These are phyloP conservation scores for Cygnus atratus DNA, from an alignment of 2,113 vertebrate genomes.

Conservation along the genomic window DNA sequence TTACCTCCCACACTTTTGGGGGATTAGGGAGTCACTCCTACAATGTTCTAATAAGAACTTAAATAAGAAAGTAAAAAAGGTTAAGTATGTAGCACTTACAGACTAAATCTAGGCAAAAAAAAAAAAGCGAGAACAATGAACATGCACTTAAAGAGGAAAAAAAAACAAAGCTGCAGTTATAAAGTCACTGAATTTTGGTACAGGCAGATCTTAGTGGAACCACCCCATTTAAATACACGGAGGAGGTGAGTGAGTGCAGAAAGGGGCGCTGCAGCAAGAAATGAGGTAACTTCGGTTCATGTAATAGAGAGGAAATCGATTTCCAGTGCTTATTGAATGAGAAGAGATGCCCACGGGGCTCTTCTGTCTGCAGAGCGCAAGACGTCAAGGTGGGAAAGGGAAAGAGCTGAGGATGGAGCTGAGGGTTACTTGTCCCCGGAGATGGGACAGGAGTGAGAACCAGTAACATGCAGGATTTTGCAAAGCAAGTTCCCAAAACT, in stretches of 20 bases:
- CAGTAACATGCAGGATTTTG: neutral
- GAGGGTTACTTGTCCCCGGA: neutral
- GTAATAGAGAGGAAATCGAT: neutral
- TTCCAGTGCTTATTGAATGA: neutral
- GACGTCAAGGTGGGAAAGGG: neutral
- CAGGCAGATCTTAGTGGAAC: neutral
- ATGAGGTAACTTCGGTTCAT: neutral
- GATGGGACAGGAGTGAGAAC: neutral
- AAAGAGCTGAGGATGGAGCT: neutral
- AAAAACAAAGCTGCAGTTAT: neutral
- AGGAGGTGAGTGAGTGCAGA: neutral
- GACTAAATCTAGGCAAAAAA: neutral
- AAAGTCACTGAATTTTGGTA: neutral
- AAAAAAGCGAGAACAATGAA: neutral
- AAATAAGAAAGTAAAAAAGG: neutral
- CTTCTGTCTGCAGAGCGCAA: neutral
- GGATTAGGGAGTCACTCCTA: neutral
- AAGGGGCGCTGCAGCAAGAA: neutral
- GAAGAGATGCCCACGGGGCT: neutral
- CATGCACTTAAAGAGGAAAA: neutral
- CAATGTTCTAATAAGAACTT: neutral
- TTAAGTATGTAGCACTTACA: neutral
- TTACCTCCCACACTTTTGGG: neutral
- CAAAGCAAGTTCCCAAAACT: neutral
- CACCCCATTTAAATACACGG: rapidly evolving